Base-by-base conservation (phyloP, 2,888 invertebrate species). In the Dyspetes luteomarginatus region DNA sequence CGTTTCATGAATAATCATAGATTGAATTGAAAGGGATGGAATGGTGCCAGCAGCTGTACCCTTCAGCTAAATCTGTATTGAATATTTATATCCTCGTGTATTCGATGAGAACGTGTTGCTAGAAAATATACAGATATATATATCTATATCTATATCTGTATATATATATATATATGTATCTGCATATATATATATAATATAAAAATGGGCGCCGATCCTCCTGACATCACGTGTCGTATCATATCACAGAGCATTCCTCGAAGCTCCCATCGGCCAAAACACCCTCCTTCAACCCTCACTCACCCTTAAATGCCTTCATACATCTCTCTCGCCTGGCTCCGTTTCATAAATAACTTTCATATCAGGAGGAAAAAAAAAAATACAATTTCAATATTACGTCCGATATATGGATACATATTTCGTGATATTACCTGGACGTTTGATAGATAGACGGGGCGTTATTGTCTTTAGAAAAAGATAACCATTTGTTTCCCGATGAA, bases 391-490 rank as follows among this genome's bases (percentile, higher is more conserved):
- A 91, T 91, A 91, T 91, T 88, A 90, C 89, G 85, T 86, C 87
- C 87, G 89, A 91, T 73, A 30, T 56, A 77, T 89, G 90, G 88
- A 86, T 86, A 86, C 84, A 88, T 28, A 55, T 74, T 56, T 58
- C 48, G 88, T 87, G 88, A 91, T 91, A 91, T 91, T 89, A 88
- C 90, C 87, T 85, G 88, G 87, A 88, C 88, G 89, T 86, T 86
- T 91, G 91, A 91, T 90, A 90, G 90, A 91, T 91, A 91, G 91
- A 87, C 88, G 89, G 84, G 83, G 85, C 87, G 86, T 90, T 91
- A 91, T 91, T 91, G 91, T 91, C 91, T 90, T 91, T 89, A 90
- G 86, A 90, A 91, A 90, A 89, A 87, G 87, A 90, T 91, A 90
- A 91, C 90, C 89, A 90, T 91, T 90, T 87, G 85, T 91, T 91